Evolutionary conservation across 2,113 vertebrate genomes (phyloP), one percentile per base, ranked within the genome.

Genomic region (Sylvilagus bachmani): DNA sequence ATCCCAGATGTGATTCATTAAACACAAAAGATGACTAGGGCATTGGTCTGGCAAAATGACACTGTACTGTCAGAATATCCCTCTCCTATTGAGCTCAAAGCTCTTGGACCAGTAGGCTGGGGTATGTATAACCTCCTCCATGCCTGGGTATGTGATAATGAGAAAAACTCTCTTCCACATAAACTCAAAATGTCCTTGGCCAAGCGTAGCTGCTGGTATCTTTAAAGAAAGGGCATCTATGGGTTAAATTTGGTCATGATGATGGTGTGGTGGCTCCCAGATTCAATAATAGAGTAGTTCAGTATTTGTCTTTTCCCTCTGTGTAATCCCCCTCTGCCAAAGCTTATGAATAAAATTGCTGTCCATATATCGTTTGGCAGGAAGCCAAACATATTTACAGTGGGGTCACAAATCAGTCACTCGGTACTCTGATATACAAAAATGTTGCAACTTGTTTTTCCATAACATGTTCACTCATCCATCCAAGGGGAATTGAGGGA

Each of bases 1-100:
- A 87, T 82, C 69, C 70, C 27, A 38, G 81, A 87, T 92, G 31
- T 95, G 89, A 95, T 53, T 96, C 89, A 95, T 70, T 92, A 49
- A 82, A 58, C 85, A 75, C 58, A 89, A 73, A 90, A 69, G 61
- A 89, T 93, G 44, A 94, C 21, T 77, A 62, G 58, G 51, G 66
- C n/a, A 71, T 31, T 21, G 19, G 62, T 70, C 51, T 71, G 24
- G 24, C 69, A 91, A 95, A 89, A 90, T 53, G 53, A 93, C 33
- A 87, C 55, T 25, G n/a, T 33, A 66, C 88, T 95, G 16, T 38
- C 81, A 92, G 61, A 51, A 16, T 44, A 33, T 17, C 53, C 5
- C 25, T 89, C 58, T 82, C 44, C 51, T 38, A 62, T 31, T 74
- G 64, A 90, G 51, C 36, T 92, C 85, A 79, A 69, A 95, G 67